Evolutionary conservation across 2,888 invertebrate species (phyloP), one percentile per base, ranked within the genome.

Genomic region (Nesidiocoris tenuis): DNA sequence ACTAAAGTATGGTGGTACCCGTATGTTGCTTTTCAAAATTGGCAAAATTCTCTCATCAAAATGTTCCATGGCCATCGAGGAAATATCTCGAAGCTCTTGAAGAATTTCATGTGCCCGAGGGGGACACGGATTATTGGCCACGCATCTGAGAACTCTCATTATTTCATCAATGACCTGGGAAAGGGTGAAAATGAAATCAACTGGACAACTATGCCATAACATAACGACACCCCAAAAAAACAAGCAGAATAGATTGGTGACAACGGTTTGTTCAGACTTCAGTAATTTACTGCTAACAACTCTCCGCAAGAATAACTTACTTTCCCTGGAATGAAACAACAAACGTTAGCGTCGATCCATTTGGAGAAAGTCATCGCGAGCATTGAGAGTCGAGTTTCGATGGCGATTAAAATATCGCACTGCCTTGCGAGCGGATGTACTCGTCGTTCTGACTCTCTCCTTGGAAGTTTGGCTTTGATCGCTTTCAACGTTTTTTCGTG

Each of bases 51-150:
- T 91, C 81, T 96, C 96, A 82, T 96, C 96, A 82, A 96, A 96
- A 83, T 96, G 94, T 82, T 96, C 96, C 86, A 96, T 96, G 0
- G 96, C 96, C 94, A 94, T 95, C 77, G 94, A 94, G 54, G 95
- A 95, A 78, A 96, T 93, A 81, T 96, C 96, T 0, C 96, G 85
- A 5, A 96, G 82, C 82, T 96, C 96, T 82, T 95, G 94, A 0
- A 96, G 84, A 9, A 93, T 89, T 82, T 95, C 95, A 82, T 93
- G 93, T 0, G 94, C 90, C 0, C 93, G 86, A 2, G 90, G 87
- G 0, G 74, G 66, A 67, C 23, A 91, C 91, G 0, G 87, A 12
- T 87, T 87, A 80, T 91, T 89, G 18, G 96, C 89, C 57, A 91
- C 78, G 57, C 76, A 84, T 16, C 85, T 83, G 12, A 96, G 84